Conservation (phyloP, 2,113 vertebrate genomes). For the Podilymbus podiceps region DNA sequence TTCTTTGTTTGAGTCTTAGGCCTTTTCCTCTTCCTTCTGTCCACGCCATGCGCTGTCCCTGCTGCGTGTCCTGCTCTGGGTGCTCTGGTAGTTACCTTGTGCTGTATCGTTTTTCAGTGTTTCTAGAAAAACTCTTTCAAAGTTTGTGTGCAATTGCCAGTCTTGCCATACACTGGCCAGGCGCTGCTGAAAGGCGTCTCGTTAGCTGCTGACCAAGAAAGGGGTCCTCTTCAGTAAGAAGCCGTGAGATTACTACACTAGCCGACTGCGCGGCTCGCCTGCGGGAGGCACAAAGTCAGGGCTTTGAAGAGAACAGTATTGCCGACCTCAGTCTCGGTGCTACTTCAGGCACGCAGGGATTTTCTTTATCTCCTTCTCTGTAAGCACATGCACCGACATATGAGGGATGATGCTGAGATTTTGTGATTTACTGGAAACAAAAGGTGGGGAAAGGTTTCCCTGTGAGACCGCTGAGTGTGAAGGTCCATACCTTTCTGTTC, state of each 20-base stretch:
- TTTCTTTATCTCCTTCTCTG: background rate
- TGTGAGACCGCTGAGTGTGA: background rate
- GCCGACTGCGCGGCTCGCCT: background rate
- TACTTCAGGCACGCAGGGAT: accelerated
- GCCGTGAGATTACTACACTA: background rate
- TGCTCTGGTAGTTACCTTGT: background rate
- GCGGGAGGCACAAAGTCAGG: background rate
- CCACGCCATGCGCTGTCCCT: background rate
- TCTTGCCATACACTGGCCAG: accelerated
- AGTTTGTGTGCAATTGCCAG: background rate
- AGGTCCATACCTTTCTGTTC: background rate
- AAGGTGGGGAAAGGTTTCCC: background rate
- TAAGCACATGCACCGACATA: background rate
- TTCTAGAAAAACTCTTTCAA: background rate
- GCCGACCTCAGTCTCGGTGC: background rate
- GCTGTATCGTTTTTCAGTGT: background rate
- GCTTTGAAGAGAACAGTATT: background rate
- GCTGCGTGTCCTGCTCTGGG: accelerated
- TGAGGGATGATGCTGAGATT: background rate
- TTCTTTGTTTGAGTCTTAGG: background rate
- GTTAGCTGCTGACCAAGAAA: background rate
- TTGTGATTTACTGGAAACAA: background rate
- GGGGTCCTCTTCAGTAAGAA: background rate
- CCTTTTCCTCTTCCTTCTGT: background rate
- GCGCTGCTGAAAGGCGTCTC: background rate